phyloP scores from a whole-genome alignment of 2,113 vertebrate species.

The Aptenodytes forsteri region DNA sequence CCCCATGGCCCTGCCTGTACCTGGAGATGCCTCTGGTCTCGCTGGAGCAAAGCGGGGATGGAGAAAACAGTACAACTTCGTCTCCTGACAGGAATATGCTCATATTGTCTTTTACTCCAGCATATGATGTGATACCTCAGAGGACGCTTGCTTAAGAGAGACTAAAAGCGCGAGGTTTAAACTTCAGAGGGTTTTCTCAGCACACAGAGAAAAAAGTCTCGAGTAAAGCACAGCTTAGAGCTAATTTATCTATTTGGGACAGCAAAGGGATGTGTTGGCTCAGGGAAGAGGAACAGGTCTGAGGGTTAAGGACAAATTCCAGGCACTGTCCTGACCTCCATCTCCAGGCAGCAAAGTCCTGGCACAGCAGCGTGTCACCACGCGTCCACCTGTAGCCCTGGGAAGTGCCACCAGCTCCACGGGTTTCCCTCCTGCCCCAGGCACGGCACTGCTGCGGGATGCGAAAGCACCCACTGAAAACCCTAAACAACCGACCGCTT shows the following conservation, averaged over 20 bases:
- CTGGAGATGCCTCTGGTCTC: not conserved
- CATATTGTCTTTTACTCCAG: not conserved
- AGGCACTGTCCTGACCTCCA: not conserved
- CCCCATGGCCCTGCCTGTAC: accelerated
- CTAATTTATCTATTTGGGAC: not conserved
- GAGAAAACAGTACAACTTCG: not conserved
- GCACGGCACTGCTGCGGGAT: accelerated
- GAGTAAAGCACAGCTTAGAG: not conserved
- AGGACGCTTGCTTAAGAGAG: not conserved
- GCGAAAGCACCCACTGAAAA: accelerated
- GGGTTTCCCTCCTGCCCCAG: accelerated
- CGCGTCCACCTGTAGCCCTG: accelerated
- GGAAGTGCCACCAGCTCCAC: not conserved
- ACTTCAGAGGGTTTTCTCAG: not conserved
- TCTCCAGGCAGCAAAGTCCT: not conserved
- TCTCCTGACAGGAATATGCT: not conserved
- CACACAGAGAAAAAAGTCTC: accelerated
- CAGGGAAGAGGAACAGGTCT: not conserved
- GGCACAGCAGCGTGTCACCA: accelerated
- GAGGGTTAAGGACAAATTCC: not conserved
- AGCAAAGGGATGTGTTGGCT: not conserved
- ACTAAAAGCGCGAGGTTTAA: not conserved
- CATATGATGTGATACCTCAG: accelerated
- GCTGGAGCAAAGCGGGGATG: accelerated
- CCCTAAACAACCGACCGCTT: accelerated